Evolutionary conservation across 1,140 invertebrate species (phyloP).

Genomic region (Dufourea novaeangliae): DNA sequence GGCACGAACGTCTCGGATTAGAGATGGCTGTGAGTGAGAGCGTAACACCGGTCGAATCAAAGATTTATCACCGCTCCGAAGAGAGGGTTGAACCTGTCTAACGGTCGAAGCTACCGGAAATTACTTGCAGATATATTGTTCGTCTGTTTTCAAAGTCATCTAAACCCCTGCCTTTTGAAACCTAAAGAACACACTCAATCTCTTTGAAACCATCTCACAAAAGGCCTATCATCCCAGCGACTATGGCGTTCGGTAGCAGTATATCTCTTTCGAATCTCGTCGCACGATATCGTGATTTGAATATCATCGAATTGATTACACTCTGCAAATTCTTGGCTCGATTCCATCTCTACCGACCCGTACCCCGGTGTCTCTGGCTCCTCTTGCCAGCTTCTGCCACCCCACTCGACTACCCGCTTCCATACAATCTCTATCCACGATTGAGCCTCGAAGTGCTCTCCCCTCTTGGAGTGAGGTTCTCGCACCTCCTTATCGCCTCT

Average conservation of each 20-base stretch:
- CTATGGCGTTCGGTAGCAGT: not conserved
- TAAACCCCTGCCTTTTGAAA: too few species aligned
- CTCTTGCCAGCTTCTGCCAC: not conserved
- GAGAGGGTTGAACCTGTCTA: not conserved
- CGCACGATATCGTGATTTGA: not conserved
- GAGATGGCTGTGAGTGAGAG: not conserved
- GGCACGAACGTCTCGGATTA: not conserved
- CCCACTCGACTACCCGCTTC: not conserved
- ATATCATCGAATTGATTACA: constrained; percentile 1
- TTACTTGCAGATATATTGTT: not conserved
- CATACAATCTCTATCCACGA: constrained; percentile 34
- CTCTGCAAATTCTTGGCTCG: not conserved
- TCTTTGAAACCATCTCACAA: not conserved
- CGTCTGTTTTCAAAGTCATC: not conserved
- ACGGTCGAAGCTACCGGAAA: too few species aligned
- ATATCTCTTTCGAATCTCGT: not conserved
- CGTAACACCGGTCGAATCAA: not conserved
- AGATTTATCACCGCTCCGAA: not conserved
- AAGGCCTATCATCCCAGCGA: not conserved
- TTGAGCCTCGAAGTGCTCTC: constrained; percentile 45
- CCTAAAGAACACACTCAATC: not conserved
- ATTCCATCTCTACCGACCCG: not conserved
- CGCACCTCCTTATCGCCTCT: constrained; percentile 29
- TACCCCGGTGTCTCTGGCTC: not conserved
- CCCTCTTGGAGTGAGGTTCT: constrained; percentile 20